Evolutionary conservation across 2,113 vertebrate species (phyloP).

Genomic region (Hiodon alosoides): DNA sequence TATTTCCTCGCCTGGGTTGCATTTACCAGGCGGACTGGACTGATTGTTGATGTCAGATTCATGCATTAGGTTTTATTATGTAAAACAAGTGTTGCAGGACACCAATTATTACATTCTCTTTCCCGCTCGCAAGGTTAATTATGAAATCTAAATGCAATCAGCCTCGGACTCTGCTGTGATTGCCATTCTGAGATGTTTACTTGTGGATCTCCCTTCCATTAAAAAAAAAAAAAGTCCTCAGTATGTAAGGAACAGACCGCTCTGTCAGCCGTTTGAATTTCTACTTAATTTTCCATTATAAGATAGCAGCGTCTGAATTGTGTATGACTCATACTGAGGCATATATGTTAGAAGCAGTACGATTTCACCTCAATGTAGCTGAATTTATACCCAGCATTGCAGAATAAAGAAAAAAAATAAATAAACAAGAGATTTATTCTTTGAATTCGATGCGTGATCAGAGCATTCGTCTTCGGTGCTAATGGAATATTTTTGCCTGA

Average conservation of each 20-base stretch:
- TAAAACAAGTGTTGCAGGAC: not conserved
- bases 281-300: not conserved
- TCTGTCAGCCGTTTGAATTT: not conserved
- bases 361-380: not conserved
- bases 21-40: constrained; percentile 15
- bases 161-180: not conserved
- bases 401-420: not conserved
- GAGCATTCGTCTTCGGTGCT: not conserved
- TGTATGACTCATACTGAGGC: constrained; percentile 6
- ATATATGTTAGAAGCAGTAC: not conserved
- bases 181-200: not conserved
- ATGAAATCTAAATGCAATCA: constrained; percentile 2
- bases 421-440: not conserved
- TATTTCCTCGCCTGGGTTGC: constrained; percentile 16
- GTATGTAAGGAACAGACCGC: not conserved
- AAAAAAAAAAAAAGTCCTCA: not conserved
- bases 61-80: constrained; percentile 8
- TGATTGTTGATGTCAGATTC: constrained; percentile 4
- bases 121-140: not conserved
- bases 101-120: not conserved
- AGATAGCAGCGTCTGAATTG: not conserved
- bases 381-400: constrained; percentile 7
- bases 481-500: not conserved
- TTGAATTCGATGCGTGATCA: constrained; percentile 9
- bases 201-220: not conserved